Percentiles rank a stretch among this genome's conserved stretches.
These are phyloP conservation scores for Ridgeia piscesae DNA, from an alignment of 1,140 invertebrate genomes.

Conservation along the genomic window DNA sequence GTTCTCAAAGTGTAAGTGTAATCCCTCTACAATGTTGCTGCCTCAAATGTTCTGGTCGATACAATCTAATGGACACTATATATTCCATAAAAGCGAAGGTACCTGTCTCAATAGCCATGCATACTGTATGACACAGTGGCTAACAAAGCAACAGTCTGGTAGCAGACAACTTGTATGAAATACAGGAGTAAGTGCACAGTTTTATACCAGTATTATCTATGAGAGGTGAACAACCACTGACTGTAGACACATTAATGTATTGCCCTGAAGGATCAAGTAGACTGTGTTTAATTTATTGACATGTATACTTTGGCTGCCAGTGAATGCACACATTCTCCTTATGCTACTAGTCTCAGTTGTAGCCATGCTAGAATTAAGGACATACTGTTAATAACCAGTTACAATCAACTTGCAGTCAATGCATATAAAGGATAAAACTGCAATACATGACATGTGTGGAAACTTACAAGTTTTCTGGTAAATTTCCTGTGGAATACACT, in stretches of 20 bases:
- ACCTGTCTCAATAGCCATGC: not conserved
- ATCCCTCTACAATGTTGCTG: not conserved
- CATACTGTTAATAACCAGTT: not conserved
- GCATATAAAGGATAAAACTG: not conserved
- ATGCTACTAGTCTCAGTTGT: not conserved
- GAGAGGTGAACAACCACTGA: not conserved
- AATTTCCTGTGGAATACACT: not conserved
- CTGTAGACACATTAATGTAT: not conserved
- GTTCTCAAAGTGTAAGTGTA: too few relatives aligned
- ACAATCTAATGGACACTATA: not conserved
- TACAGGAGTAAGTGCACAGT: not conserved
- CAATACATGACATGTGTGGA: not conserved
- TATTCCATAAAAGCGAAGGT: not conserved
- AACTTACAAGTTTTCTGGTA: not conserved
- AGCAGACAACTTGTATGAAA: not conserved
- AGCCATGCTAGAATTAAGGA: not conserved
- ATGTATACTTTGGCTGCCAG: not conserved
- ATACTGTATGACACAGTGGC: not conserved
- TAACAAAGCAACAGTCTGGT: not conserved
- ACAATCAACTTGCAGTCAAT: not conserved
- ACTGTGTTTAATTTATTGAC: not conserved
- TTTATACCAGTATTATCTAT: not conserved
- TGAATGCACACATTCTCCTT: not conserved
- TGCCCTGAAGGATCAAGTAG: not conserved
- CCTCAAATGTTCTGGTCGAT: not conserved